These are phyloP conservation scores for Burhinus bistriatus DNA, from an alignment of 2,113 vertebrate species.

Conservation along the genomic window DNA sequence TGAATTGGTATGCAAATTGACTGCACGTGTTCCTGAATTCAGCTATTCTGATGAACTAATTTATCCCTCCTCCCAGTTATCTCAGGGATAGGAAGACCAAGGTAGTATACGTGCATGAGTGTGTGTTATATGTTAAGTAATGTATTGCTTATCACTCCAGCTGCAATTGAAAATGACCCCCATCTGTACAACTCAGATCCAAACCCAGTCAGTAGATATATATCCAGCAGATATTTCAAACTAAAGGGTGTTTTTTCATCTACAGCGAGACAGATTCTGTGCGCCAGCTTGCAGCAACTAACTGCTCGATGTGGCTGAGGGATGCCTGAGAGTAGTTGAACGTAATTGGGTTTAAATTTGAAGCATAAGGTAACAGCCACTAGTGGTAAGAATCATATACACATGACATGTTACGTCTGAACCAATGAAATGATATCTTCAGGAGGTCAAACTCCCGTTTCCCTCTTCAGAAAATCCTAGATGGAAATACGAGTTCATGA, in stretches of 20 bases:
- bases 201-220: not conserved
- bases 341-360: not conserved
- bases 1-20: not conserved
- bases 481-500: not conserved
- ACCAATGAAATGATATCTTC: not conserved
- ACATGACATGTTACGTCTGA: not conserved
- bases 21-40: not conserved
- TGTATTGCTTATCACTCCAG: not conserved
- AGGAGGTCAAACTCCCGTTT: not conserved
- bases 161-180: not conserved
- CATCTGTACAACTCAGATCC: not conserved
- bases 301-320: not conserved
- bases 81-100: not conserved
- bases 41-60: not conserved
- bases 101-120: not conserved
- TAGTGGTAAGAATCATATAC: not conserved
- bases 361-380: not conserved
- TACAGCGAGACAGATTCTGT: not conserved
- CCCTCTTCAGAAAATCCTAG: not conserved
- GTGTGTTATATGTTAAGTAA: rapidly evolving
- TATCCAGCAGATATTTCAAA: not conserved
- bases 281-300: not conserved
- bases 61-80: not conserved
- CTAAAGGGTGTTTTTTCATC: not conserved
- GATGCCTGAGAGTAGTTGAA: not conserved